Evolutionary conservation across 1,140 invertebrate species (phyloP).

Genomic region (Tribolium madens): DNA sequence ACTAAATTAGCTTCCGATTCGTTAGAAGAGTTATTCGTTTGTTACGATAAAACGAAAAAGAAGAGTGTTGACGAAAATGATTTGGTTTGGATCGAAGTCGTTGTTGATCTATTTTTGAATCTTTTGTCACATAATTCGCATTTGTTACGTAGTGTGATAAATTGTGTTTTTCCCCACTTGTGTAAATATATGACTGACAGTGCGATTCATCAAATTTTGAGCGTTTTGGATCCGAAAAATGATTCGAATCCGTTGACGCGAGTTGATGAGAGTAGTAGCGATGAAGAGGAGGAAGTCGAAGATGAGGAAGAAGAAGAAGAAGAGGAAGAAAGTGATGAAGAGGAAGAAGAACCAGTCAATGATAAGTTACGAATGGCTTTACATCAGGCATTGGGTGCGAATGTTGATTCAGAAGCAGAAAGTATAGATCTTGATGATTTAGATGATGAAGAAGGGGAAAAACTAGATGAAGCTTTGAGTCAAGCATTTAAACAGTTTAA

Average conservation of each 20-base stretch:
- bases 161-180: slow-evolving; percentile 79
- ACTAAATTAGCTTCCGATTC: slow-evolving; percentile 75
- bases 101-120: slow-evolving; percentile 81
- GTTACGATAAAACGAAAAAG: slow-evolving; percentile 73
- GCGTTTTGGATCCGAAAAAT: slow-evolving; percentile 77
- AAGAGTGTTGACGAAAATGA: slow-evolving; percentile 67
- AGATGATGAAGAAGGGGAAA: slow-evolving; percentile 79
- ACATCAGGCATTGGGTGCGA: slow-evolving; percentile 72
- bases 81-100: slow-evolving; percentile 83
- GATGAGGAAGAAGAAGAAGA: slow-evolving; percentile 63
- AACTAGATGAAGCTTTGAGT: slow-evolving; percentile 76
- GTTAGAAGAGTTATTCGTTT: slow-evolving; percentile 77
- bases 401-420: slow-evolving; percentile 73
- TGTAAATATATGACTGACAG: slow-evolving; percentile 76
- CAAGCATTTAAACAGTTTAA: slow-evolving; percentile 77
- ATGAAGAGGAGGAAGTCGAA: slow-evolving; percentile 65
- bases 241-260: slow-evolving; percentile 71
- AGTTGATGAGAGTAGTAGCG: slow-evolving; percentile 64
- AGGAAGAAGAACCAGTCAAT: slow-evolving; percentile 67
- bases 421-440: slow-evolving; percentile 83
- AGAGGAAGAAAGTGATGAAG: slow-evolving; percentile 70
- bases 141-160: slow-evolving; percentile 76
- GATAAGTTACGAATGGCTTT: slow-evolving; percentile 76
- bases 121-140: slow-evolving; percentile 78
- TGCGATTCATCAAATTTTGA: slow-evolving; percentile 79